Evolutionary conservation across 1,140 invertebrate species (phyloP).

Genomic region (Lordiphosa mommai): DNA sequence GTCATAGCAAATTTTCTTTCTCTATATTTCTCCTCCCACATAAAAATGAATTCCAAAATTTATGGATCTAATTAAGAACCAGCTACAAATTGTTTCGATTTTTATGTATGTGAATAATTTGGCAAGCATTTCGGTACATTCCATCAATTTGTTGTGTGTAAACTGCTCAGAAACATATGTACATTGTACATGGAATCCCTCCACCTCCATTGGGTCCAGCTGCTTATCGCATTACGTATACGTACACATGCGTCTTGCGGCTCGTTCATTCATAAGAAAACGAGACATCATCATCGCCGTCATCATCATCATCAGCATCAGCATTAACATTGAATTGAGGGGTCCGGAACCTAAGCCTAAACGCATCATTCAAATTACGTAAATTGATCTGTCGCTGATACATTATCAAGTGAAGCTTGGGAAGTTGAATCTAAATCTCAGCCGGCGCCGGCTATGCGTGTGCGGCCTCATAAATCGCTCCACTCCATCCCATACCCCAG

Average conservation of each 20-base stretch:
- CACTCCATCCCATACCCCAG: background rate
- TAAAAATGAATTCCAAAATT: background rate
- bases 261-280: conserved; percentile 23
- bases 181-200: too few relatives aligned
- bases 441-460: conserved; percentile 10
- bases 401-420: conserved; percentile 30
- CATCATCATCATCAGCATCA: conserved; percentile 14
- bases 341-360: conserved; percentile 27
- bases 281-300: background rate
- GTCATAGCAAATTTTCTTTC: too few relatives aligned
- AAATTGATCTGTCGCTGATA: conserved; percentile 55
- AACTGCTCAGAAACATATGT: too few relatives aligned
- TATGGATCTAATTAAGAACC: too few relatives aligned
- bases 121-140: conserved; percentile 11
- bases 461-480: conserved; percentile 21
- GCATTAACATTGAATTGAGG: conserved; percentile 8
- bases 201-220: too few relatives aligned
- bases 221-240: too few relatives aligned
- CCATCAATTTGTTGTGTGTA: conserved; percentile 21
- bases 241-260: conserved; percentile 5
- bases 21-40: too few relatives aligned
- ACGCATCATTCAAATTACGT: conserved; percentile 55
- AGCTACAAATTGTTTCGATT: too few relatives aligned
- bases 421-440: background rate
- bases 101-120: too few relatives aligned